phyloP scores from a whole-genome alignment of 1,140 invertebrate species.

The Magallana ariakensis region DNA sequence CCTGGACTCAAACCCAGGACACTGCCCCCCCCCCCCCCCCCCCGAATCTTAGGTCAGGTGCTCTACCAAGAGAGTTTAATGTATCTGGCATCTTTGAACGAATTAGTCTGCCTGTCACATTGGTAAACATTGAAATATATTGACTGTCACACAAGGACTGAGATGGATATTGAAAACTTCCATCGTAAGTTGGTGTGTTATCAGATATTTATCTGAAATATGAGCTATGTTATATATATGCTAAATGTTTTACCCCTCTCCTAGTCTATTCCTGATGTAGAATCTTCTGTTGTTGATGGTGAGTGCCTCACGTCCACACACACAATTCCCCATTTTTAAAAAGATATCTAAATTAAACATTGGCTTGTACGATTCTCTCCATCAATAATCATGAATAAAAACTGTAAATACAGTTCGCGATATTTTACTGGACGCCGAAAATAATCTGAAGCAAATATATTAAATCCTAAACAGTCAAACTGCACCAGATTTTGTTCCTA shows the following conservation, averaged over 20 bases:
- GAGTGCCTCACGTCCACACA: constrained; percentile 85
- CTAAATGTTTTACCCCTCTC: constrained; percentile 85
- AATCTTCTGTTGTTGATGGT: constrained; percentile 86
- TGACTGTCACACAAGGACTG: too few relatives aligned
- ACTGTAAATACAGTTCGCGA: not conserved
- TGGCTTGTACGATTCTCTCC: not conserved
- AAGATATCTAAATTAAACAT: constrained; percentile 53
- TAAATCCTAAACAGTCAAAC: not conserved
- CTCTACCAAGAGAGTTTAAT: too few relatives aligned
- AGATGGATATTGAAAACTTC: too few relatives aligned
- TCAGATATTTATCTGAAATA: too few relatives aligned
- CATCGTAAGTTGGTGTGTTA: too few relatives aligned
- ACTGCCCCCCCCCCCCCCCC: too few relatives aligned
- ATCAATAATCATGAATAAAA: not conserved
- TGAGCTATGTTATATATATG: too few relatives aligned
- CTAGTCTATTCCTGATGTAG: constrained; percentile 86
- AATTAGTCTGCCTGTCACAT: too few relatives aligned
- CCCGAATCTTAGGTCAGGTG: too few relatives aligned
- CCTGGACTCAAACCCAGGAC: too few relatives aligned
- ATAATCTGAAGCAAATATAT: not conserved
- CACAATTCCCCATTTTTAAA: constrained; percentile 85
- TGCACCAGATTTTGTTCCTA: not conserved
- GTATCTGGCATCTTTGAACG: too few relatives aligned
- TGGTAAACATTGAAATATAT: too few relatives aligned
- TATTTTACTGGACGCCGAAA: not conserved